Evolutionary conservation across 1,140 invertebrate species (phyloP), one percentile per base, ranked within the genome.

Genomic region (Ostrea denselamellosa): DNA sequence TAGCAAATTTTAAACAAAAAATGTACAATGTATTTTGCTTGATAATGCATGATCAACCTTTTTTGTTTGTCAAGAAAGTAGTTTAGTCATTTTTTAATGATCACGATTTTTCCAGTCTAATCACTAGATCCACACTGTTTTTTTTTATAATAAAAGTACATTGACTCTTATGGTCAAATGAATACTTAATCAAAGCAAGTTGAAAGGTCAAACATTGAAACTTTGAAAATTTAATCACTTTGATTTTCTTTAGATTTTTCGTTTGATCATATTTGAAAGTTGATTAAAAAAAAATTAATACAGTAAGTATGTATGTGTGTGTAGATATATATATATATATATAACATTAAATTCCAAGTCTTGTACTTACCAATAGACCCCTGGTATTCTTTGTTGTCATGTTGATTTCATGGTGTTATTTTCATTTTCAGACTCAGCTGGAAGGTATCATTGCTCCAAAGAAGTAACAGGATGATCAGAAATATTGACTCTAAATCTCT

Each of bases 391-490:
- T 56, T 84, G 51, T 28, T 62, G 14, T 34, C 77, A 85, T 56
- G 5, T 83, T 54, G 14, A 65, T 62, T 51, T 34, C 19, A 34
- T 58, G 77, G 53, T 58, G 65, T 9, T 28, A 85, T 56, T 62
- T 89, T 86, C 19, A 85, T 68, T 90, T 92, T 84, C 95, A 97
- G 97, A 96, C 97, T 58, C 98, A 98, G 96, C 95, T 98, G 82
- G 98, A 98, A 96, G 97, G 97, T 92, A 98, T 98, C 90, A 98
- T 98, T 91, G 97, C 97, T 84, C 97, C 97, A 19, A 98, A 98
- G 95, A 98, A 98, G 95, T 98, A 96, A 96, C 54, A 19, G 34
- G 56, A 65, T 65, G 44, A 28, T 22, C 25, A 19, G 58, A 85
- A 65, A 51, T 44, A 17, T 58, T 7, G 19, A 85, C 44, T 0